A percentile compares a stretch with the other conserved stretches of the same genome.
Conservation (phyloP, 2,888 invertebrate species). For the Cheilosia grossa region DNA sequence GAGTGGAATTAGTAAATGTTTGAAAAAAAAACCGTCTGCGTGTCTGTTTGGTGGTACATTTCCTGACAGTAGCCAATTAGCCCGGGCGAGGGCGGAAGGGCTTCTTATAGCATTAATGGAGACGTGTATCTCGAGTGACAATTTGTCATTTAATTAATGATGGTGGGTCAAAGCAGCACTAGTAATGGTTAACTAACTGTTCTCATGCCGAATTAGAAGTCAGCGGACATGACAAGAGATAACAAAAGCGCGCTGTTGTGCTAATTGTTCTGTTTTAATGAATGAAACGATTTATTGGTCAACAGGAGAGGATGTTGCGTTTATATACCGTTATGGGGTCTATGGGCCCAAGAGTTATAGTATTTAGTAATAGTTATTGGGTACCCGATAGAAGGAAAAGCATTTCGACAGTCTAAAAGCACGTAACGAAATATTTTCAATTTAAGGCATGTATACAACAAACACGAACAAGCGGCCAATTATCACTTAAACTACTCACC, state of each 20-base stretch:
- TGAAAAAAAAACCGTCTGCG: no score
- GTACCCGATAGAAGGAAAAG: background rate
- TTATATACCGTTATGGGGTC: background rate
- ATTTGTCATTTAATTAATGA: background rate
- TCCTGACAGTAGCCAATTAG: conserved; percentile 4
- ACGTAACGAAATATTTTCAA: background rate
- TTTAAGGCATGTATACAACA: background rate
- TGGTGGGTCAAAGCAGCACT: background rate
- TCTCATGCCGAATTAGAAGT: background rate
- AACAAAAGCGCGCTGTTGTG: background rate
- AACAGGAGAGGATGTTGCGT: background rate
- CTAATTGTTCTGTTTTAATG: background rate
- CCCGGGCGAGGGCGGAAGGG: background rate
- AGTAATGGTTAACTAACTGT: background rate
- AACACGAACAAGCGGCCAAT: background rate
- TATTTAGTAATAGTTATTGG: background rate
- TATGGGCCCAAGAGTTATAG: background rate
- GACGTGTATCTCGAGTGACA: conserved; percentile 1
- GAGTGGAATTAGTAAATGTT: background rate
- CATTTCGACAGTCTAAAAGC: background rate
- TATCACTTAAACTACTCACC: background rate
- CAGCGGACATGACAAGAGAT: background rate
- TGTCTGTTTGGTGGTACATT: background rate
- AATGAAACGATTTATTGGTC: background rate
- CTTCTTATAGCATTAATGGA: background rate